phyloP scores from a whole-genome alignment of 2,113 vertebrate genomes.

The Muntiacus reevesi region DNA sequence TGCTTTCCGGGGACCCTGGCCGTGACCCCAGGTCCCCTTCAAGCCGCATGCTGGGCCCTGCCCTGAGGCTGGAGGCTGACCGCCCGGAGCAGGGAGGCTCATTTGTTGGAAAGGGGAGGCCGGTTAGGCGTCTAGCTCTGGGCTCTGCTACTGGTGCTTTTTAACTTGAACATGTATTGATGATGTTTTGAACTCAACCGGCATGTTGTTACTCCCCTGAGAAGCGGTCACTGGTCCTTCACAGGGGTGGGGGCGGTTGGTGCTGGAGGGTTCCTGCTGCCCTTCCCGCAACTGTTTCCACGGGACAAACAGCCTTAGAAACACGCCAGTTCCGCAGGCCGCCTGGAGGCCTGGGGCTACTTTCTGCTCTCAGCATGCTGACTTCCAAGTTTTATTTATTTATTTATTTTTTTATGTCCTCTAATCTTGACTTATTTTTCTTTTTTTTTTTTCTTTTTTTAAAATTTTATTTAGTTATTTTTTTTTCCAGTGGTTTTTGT shows the following conservation, averaged over 20 bases:
- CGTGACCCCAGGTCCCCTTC: background rate
- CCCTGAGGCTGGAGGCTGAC: background rate
- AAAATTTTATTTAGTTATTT: too few relatives aligned
- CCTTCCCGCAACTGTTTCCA: background rate
- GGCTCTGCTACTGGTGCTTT: slow-evolving; percentile 46
- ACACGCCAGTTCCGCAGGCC: accelerated
- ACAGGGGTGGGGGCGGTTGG: background rate
- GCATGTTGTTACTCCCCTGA: background rate
- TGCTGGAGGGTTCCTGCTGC: background rate
- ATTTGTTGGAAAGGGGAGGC: slow-evolving; percentile 41
- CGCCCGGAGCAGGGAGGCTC: background rate
- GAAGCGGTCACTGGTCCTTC: background rate
- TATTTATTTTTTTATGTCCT: too few relatives aligned
- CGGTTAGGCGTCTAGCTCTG: background rate
- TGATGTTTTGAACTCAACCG: slow-evolving; percentile 38
- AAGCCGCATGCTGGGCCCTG: background rate
- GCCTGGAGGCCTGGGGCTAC: background rate
- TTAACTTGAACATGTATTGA: background rate
- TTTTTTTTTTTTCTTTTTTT: too few relatives aligned
- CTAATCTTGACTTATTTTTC: too few relatives aligned
- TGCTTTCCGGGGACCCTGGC: background rate
- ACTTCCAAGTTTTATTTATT: background rate
- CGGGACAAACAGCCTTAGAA: background rate
- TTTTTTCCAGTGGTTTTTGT: too few relatives aligned
- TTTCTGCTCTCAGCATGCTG: background rate